phyloP scores from a whole-genome alignment of 2,113 vertebrate genomes.

The Hydropotes inermis region DNA sequence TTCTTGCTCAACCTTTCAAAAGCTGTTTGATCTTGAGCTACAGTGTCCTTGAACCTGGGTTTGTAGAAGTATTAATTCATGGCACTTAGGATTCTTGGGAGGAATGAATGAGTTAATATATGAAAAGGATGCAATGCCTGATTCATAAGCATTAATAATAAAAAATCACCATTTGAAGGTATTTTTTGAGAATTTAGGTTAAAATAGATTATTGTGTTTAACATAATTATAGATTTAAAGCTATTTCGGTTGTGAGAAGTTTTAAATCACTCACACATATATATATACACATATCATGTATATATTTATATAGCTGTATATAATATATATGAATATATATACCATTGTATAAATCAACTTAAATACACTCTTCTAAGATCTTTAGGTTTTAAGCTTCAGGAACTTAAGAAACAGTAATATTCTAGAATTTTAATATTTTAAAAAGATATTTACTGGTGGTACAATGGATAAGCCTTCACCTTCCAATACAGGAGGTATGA shows the following conservation, averaged over 20 bases:
- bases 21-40: not conserved
- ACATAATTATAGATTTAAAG: not conserved
- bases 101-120: not conserved
- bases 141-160: not conserved
- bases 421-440: not conserved
- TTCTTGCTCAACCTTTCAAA: not conserved
- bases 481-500: not conserved
- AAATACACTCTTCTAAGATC: not conserved
- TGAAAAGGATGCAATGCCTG: not conserved
- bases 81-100: not conserved
- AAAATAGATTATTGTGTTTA: not conserved
- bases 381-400: not conserved
- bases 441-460: not conserved
- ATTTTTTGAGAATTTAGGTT: not conserved
- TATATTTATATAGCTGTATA: not conserved
- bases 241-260: not conserved
- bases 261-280: not conserved
- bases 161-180: not conserved
- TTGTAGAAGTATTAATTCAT: not conserved
- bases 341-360: not conserved
- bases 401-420: not conserved
- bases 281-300: not conserved
- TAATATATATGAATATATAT: not conserved
- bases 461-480: not conserved
- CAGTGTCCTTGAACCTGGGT: not conserved